Evolutionary conservation across 2,797 vertebrate genomes (phyloP).

Genomic region (Alectoris magna): DNA sequence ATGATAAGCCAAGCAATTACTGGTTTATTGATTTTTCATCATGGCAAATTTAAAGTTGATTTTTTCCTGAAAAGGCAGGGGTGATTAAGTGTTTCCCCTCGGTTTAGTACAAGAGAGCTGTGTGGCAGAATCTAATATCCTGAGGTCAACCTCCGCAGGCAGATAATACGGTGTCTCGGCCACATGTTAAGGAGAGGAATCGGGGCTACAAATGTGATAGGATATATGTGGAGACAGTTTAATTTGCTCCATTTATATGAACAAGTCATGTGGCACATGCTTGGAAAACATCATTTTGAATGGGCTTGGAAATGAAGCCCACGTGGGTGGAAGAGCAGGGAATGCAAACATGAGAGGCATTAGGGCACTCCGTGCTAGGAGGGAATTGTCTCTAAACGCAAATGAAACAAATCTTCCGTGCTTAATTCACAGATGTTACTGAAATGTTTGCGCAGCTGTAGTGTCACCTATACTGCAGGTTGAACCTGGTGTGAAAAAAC

Average conservation of each 20-base stretch:
- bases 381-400: neutral
- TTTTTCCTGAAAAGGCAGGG: constrained; percentile 85
- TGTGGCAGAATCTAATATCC: constrained; percentile 89
- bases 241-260: constrained; percentile 87
- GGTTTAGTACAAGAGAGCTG: constrained; percentile 79
- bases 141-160: constrained; percentile 86
- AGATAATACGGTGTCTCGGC: constrained; percentile 87
- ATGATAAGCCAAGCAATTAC: constrained; percentile 98
- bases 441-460: neutral
- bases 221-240: constrained; percentile 85
- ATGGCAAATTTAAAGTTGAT: constrained; percentile 93
- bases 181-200: constrained; percentile 82
- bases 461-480: neutral
- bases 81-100: constrained; percentile 91
- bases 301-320: constrained; percentile 70
- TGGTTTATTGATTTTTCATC: constrained; percentile 98
- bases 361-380: neutral
- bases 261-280: constrained; percentile 83
- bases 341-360: neutral
- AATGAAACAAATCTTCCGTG: neutral
- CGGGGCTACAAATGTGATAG: constrained; percentile 83
- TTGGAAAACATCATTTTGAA: constrained; percentile 79
- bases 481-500: neutral
- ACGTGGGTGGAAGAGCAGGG: constrained; percentile 61
- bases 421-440: neutral